Evolutionary conservation across 2,797 vertebrate genomes (phyloP).

Genomic region (Amniataba percoides): DNA sequence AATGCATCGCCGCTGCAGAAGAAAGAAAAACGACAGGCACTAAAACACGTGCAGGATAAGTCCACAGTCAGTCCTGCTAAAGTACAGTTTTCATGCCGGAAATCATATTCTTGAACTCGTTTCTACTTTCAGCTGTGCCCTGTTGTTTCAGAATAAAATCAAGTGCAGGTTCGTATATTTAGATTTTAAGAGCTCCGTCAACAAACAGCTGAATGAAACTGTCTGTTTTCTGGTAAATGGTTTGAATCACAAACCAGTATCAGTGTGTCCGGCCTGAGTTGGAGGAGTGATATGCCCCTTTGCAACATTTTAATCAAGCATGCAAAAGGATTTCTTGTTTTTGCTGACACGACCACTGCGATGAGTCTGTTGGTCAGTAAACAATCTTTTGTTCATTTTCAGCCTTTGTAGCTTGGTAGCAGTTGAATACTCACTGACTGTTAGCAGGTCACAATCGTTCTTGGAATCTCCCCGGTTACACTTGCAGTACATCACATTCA

Average conservation of each 20-base stretch:
- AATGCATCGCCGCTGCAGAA: slow-evolving; percentile 41
- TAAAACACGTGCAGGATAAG: slow-evolving; percentile 15
- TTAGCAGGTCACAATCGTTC: not conserved
- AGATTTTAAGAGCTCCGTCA: not conserved
- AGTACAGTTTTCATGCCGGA: not conserved
- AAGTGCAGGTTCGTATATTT: not conserved
- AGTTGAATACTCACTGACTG: not conserved
- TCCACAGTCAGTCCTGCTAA: not conserved
- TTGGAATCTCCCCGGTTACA: too few relatives aligned
- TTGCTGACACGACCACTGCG: not conserved
- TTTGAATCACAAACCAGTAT: not conserved
- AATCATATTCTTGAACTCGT: not conserved
- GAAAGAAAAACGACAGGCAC: not conserved
- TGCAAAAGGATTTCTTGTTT: not conserved
- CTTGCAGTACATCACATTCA: not conserved
- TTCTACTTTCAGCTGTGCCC: not conserved
- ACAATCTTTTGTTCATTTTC: not conserved
- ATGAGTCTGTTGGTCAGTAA: not conserved
- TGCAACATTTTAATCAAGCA: not conserved
- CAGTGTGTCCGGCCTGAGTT: too few relatives aligned
- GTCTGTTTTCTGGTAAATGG: not conserved
- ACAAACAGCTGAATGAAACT: not conserved
- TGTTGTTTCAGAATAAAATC: not conserved
- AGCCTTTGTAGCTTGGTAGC: not conserved
- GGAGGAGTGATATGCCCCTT: not conserved